These are phyloP conservation scores for rat (Rattus norvegicus) DNA, from an alignment of 2,113 vertebrate genomes.

Conservation along the genomic window GRCr8 NC_086021.1:118782001-118782500, in stretches of 20 bases:
- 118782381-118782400: neutral
- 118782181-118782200: neutral
- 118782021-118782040: too few relatives aligned
- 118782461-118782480: too few relatives aligned
- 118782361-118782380: neutral
- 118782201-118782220: neutral
- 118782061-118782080: too few relatives aligned
- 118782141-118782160: neutral
- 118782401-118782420: slow-evolving; percentile 10
- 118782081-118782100: neutral
- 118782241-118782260: neutral
- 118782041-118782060: too few relatives aligned
- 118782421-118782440: slow-evolving; percentile 1
- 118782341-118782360: neutral
- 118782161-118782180: neutral
- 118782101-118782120: neutral
- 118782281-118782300: neutral
- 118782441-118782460: neutral
- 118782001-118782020: too few relatives aligned
- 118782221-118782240: neutral
- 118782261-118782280: neutral
- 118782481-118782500: neutral
- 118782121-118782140: neutral
- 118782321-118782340: neutral
- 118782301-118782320: neutral